Evolutionary conservation across 2,113 vertebrate genomes (phyloP).

Genomic region (Brachyistius frenatus): DNA sequence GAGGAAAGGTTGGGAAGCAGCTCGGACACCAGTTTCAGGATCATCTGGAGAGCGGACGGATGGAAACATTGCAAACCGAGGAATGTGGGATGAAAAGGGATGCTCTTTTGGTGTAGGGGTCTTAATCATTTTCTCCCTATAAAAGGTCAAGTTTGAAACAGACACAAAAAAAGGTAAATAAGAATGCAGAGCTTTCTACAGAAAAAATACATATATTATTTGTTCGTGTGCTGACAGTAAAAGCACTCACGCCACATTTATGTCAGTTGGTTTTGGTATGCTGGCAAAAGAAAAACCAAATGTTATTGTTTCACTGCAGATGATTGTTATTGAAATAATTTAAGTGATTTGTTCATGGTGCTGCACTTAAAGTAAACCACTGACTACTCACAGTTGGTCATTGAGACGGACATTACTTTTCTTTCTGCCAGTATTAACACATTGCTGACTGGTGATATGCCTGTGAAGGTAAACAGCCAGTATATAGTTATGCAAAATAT

Average conservation of each 20-base stretch:
- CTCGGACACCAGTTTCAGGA: constrained; percentile 60
- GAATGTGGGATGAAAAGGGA: constrained; percentile 86
- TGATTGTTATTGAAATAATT: too few relatives aligned
- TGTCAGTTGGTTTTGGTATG: constrained; percentile 83
- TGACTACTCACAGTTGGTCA: constrained; percentile 83
- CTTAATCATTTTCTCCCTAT: constrained; percentile 78
- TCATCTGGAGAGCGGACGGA: constrained; percentile 78
- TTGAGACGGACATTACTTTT: constrained; percentile 81
- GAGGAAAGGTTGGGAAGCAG: constrained; percentile 62
- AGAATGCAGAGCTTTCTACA: background rate
- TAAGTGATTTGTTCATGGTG: background rate
- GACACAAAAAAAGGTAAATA: background rate
- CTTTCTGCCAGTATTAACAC: constrained; percentile 70
- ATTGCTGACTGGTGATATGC: constrained; percentile 67
- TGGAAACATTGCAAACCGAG: constrained; percentile 82
- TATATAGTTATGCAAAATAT: background rate
- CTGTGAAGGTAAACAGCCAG: constrained; percentile 66
- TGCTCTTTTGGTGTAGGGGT: constrained; percentile 77
- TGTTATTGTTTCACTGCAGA: too few relatives aligned
- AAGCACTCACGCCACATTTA: constrained; percentile 82
- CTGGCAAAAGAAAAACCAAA: constrained; percentile 70
- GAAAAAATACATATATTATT: background rate
- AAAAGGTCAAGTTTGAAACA: background rate
- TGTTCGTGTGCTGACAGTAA: background rate
- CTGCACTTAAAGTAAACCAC: background rate